Percentiles rank a stretch among this genome's conserved stretches.
Evolutionary conservation across 2,113 vertebrate genomes (phyloP).

Genomic region (Atlantisia rogersi): DNA sequence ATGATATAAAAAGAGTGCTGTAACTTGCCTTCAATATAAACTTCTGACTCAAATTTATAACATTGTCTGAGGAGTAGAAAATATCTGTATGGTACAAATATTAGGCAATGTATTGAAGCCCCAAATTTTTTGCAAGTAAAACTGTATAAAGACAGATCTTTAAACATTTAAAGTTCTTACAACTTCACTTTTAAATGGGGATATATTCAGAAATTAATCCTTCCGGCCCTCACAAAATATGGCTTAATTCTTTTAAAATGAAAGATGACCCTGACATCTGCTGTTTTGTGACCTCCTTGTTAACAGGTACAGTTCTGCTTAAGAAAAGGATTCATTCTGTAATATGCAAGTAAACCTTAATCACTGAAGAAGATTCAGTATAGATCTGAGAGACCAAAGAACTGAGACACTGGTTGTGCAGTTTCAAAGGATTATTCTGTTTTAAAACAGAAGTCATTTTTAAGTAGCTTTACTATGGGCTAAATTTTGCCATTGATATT

Average conservation of each 20-base stretch:
- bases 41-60: slow-evolving; percentile 75
- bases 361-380: slow-evolving; percentile 71
- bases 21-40: slow-evolving; percentile 78
- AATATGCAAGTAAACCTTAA: slow-evolving; percentile 73
- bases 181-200: slow-evolving; percentile 61
- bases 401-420: slow-evolving; percentile 48
- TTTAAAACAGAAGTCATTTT: slow-evolving; percentile 46
- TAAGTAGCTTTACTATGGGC: slow-evolving; percentile 15
- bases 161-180: slow-evolving; percentile 51
- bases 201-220: slow-evolving; percentile 71
- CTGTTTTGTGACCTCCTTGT: slow-evolving; percentile 69
- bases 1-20: slow-evolving; percentile 79
- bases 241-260: slow-evolving; percentile 80
- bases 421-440: slow-evolving; percentile 51
- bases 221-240: slow-evolving; percentile 78
- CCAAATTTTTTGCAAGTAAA: slow-evolving; percentile 72
- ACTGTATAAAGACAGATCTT: slow-evolving; percentile 74
- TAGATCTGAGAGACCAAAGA: slow-evolving; percentile 70
- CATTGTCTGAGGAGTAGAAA: slow-evolving; percentile 79
- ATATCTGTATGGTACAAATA: slow-evolving; percentile 73
- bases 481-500: slow-evolving; percentile 7
- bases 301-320: slow-evolving; percentile 56
- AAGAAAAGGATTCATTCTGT: slow-evolving; percentile 69
- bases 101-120: slow-evolving; percentile 68
- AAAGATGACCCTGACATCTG: slow-evolving; percentile 79